Percentiles rank a stretch among this genome's conserved stretches.
Evolutionary conservation across 2,888 invertebrate genomes (phyloP).

Genomic region (Achlya flavicornis): DNA sequence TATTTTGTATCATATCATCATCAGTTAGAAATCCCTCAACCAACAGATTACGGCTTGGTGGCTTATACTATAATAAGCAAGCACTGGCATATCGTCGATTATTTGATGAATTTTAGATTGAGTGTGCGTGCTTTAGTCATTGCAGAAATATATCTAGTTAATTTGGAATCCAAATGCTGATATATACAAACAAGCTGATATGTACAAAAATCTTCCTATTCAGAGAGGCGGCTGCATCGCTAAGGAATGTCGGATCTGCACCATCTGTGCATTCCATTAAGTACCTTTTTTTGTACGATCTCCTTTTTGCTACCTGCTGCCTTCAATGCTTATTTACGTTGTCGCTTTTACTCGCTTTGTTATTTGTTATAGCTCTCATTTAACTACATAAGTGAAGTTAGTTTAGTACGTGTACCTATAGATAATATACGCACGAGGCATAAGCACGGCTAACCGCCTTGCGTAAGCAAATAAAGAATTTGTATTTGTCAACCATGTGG

Average conservation of each 20-base stretch:
- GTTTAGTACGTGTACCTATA: not conserved
- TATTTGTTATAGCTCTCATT: slow-evolving; percentile 21
- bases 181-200: slow-evolving; percentile 15
- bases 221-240: slow-evolving; percentile 40
- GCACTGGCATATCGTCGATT: no score
- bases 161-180: not conserved
- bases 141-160: no score
- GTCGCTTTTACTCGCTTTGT: slow-evolving; percentile 48
- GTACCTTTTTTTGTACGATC: slow-evolving; percentile 62
- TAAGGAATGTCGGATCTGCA: slow-evolving; percentile 73
- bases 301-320: slow-evolving; percentile 77
- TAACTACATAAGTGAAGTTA: not conserved
- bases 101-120: no score
- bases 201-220: slow-evolving; percentile 42
- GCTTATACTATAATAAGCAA: not conserved
- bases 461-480: not conserved
- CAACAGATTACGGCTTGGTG: no score
- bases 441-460: not conserved
- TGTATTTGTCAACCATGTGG: not conserved
- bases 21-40: not conserved
- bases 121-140: no score
- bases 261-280: slow-evolving; percentile 81
- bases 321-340: slow-evolving; percentile 57
- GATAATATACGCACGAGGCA: not conserved
- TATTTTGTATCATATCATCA: not conserved